Base-by-base conservation (phyloP, 1,140 invertebrate species). In the Orius laevigatus region DNA sequence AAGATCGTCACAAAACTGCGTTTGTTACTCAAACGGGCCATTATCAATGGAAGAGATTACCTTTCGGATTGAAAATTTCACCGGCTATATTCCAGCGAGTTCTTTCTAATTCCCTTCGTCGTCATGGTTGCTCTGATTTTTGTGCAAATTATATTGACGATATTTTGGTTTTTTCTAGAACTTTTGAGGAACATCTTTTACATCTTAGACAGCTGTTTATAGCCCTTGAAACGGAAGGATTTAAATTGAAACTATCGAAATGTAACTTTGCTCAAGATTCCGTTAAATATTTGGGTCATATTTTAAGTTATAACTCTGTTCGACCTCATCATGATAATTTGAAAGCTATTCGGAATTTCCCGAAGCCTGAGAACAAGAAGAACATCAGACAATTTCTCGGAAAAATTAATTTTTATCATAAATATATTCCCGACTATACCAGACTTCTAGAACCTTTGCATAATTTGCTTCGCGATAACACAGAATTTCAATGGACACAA, bases 1-100 rank as follows among this genome's bases (percentile, higher is more conserved):
- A 52, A 33, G 25, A 45, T 45, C 43, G 57, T 25, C 58, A 65
- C 54, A 52, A 63, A 43, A 14, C 51, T 16, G 60, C 62, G 51
- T 58, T 63, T 53, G 10, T n/a, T 60, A 59, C 40, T 60, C 63
- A 42, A 53, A 63, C 35, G 59, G 62, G n/a, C 36, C 58, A 62
- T 46, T 63, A 43, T 50, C 58, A 63, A 54, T 65, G 59, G 57
- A 57, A 49, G 2, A 58, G 57, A 42, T 39, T 61, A 42, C 60
- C 59, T 1, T 61, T 62, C 50, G 58, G 61, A 1, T 52, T 63
- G 14, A 62, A 63, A 51, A 53, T 54, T 66, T 1, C 67, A 65
- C 1, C 68, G 64, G 14, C 60, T 66, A 5, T 68, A 62, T 58
- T 61, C 66, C 12, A 68, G 68, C 49, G 65, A 42, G 55, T 58